Conservation (phyloP, 2,113 vertebrate species). For the Macrotus californicus region DNA sequence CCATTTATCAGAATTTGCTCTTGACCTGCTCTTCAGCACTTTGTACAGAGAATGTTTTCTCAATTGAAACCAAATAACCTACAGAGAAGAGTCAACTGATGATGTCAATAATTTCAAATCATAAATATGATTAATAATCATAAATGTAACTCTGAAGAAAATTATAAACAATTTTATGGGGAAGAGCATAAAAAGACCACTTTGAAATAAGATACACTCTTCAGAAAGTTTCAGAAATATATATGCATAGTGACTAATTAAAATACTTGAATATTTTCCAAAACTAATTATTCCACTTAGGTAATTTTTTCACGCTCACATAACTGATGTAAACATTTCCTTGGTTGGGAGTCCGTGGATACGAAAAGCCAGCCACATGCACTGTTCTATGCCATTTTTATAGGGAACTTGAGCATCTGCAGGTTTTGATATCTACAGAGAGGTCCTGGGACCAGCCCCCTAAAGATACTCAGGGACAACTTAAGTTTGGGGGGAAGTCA, state of each 20-base stretch:
- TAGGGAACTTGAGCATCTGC: neutral
- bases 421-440: neutral
- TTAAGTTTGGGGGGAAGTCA: neutral
- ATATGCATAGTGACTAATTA: neutral
- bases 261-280: neutral
- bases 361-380: too few species aligned
- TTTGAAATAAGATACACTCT: neutral
- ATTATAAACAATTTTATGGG: neutral
- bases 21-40: neutral
- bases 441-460: neutral
- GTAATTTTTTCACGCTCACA: neutral
- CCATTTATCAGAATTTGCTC: neutral
- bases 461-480: neutral
- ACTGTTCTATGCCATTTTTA: neutral
- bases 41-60: neutral
- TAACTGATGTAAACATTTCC: neutral
- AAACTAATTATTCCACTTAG: neutral
- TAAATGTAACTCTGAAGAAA: neutral
- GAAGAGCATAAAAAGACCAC: neutral
- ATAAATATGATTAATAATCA: neutral
- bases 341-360: neutral
- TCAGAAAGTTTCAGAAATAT: neutral
- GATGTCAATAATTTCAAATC: neutral
- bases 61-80: neutral
- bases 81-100: neutral